Evolutionary conservation across 1,140 invertebrate species (phyloP), one percentile per base, ranked within the genome.

Genomic region (Eciton burchellii): DNA sequence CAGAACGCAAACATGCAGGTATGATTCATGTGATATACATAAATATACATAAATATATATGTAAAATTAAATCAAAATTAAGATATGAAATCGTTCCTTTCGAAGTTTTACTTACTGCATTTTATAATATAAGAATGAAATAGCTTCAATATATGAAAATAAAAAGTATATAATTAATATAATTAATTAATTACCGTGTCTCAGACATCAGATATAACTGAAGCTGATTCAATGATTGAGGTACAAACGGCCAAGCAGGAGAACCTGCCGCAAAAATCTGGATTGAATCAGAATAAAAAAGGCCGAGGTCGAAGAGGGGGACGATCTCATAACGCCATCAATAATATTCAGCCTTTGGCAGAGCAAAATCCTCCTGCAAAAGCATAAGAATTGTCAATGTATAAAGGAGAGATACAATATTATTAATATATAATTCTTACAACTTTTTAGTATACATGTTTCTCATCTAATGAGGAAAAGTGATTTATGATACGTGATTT

Each of bases 161-260:
- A 2, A 9, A 29, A 68, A 56, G 24, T 52, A 24, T 3, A 6
- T 12, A 26, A 41, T 41, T 49, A 16, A 74, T 47, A 2, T 84
- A 71, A 73, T 70, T 90, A n/a, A n/a, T n/a, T n/a, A n/a, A n/a
- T 77, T 49, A 76, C 76, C 79, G 60, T 89, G 81, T 71, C 35
- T 35, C 90, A 94, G 93, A 92, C 93, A 72, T 89, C 92, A 29
- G 94, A 95, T 70, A 91, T 93, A 74, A 93, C 93, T 14, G 94
- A 95, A 45, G 87, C 92, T 1, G 95, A 95, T 88, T 95, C 94
- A 0, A 91, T 94, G 47, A 95, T 95, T 74, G 95, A 96, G 84
- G 88, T 93, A 83, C 94, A 94, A 82, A 89, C 91, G 4, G 95
- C 96, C 82, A 96, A 96, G 91, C 94, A 95, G 45, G 95, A 95